Percentiles rank a stretch among this genome's conserved stretches.
Evolutionary conservation across 2,113 vertebrate species (phyloP).

Genomic region (Myiozetetes cayanensis): DNA sequence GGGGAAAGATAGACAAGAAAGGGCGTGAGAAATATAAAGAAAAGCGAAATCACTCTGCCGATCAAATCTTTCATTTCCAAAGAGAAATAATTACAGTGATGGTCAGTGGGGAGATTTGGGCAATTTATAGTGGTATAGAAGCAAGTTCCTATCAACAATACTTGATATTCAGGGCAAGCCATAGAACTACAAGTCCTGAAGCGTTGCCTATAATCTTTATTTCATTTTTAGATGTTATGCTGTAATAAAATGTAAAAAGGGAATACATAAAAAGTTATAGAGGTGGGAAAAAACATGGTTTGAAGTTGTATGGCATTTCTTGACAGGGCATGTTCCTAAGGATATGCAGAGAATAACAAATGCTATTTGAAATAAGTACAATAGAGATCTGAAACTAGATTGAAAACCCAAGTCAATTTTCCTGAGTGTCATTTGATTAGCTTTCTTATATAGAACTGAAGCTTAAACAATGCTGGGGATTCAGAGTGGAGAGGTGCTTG

Average conservation of each 20-base stretch:
- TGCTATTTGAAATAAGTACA: slow-evolving; percentile 78
- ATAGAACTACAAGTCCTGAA: slow-evolving; percentile 72
- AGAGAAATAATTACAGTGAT: slow-evolving; percentile 76
- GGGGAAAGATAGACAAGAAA: slow-evolving; percentile 56
- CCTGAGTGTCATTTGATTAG: slow-evolving; percentile 78
- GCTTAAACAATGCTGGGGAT: slow-evolving; percentile 75
- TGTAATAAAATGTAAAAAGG: slow-evolving; percentile 82
- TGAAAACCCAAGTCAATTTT: slow-evolving; percentile 79
- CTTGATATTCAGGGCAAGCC: slow-evolving; percentile 77
- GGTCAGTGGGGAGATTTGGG: slow-evolving; percentile 71
- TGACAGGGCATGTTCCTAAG: slow-evolving; percentile 76
- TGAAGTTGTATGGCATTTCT: slow-evolving; percentile 76
- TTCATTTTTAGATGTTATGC: slow-evolving; percentile 81
- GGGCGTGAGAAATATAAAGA: slow-evolving; percentile 18
- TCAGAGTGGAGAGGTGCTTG: slow-evolving; percentile 64
- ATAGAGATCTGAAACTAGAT: slow-evolving; percentile 77
- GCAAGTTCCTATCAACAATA: slow-evolving; percentile 66
- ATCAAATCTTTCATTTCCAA: slow-evolving; percentile 77
- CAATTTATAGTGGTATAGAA: slow-evolving; percentile 66
- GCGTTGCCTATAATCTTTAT: slow-evolving; percentile 81
- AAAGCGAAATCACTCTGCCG: slow-evolving; percentile 34
- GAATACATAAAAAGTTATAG: slow-evolving; percentile 81
- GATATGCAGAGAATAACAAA: slow-evolving; percentile 80
- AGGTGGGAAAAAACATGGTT: slow-evolving; percentile 76
- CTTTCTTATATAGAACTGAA: slow-evolving; percentile 73